Percentiles rank a stretch among this genome's conserved stretches.
phyloP scores from a whole-genome alignment of 2,888 invertebrate species.

The Cylloceria caligata region DNA sequence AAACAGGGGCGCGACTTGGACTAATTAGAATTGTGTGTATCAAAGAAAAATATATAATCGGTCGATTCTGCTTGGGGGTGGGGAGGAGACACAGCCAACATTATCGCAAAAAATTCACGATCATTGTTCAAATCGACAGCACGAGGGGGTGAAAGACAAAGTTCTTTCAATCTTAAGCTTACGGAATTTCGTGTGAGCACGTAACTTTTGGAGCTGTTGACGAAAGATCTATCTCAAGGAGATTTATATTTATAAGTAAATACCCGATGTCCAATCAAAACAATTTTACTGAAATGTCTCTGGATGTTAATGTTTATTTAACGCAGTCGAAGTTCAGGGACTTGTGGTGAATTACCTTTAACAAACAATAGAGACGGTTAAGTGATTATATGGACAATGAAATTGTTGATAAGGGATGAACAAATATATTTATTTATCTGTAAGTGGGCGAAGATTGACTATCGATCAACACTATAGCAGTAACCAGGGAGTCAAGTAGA shows the following conservation, averaged over 20 bases:
- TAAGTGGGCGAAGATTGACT: too few relatives aligned
- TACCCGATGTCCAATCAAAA: not conserved
- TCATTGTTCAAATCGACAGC: not conserved
- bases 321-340: too few relatives aligned
- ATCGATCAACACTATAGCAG: too few relatives aligned
- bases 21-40: conserved; percentile 48
- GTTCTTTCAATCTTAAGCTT: not conserved
- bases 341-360: too few relatives aligned
- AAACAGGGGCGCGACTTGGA: conserved; percentile 62
- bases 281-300: not conserved
- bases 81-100: not conserved
- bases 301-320: not conserved
- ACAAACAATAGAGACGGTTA: too few relatives aligned
- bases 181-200: not conserved
- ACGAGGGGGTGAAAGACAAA: not conserved
- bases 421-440: too few relatives aligned
- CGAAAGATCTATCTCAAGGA: not conserved
- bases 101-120: conserved; percentile 22
- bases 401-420: too few relatives aligned
- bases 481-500: not conserved
- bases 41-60: conserved; percentile 44
- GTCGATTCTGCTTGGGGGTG: not conserved
- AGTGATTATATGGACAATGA: too few relatives aligned
- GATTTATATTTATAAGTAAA: not conserved
- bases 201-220: not conserved